A percentile compares a stretch with the other conserved stretches of the same genome.
Evolutionary conservation across 2,888 invertebrate genomes (phyloP).

Genomic region (Mythimna pallens): DNA sequence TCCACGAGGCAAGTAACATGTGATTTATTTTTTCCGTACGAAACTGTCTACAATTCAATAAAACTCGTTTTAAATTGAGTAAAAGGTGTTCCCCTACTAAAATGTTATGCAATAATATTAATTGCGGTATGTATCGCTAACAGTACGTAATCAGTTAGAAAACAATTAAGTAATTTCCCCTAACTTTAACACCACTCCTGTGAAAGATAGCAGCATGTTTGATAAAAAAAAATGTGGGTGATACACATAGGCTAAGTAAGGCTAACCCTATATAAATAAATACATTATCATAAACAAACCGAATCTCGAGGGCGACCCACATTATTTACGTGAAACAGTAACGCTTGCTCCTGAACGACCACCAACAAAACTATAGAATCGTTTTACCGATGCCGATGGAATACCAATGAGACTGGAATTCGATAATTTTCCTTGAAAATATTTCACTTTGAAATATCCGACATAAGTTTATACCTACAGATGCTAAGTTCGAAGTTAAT

Average conservation of each 20-base stretch:
- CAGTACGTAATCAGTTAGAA: too few relatives aligned
- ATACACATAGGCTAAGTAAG: not conserved
- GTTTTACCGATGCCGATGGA: not conserved
- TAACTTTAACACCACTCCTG: too few relatives aligned
- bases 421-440: not conserved
- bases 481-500: not conserved
- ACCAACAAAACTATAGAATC: slow-evolving; percentile 10
- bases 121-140: too few relatives aligned
- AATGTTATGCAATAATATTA: too few relatives aligned
- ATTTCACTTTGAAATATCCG: slow-evolving; percentile 1
- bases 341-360: not conserved
- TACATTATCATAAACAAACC: slow-evolving; percentile 5
- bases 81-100: too few relatives aligned
- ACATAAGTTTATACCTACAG: not conserved
- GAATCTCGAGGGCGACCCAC: not conserved
- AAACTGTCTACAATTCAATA: too few relatives aligned
- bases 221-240: too few relatives aligned
- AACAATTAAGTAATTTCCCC: too few relatives aligned
- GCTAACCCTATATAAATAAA: not conserved
- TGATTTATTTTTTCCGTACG: too few relatives aligned
- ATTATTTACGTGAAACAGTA: slow-evolving; percentile 16
- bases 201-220: too few relatives aligned
- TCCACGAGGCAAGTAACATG: too few relatives aligned
- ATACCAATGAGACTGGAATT: slow-evolving; percentile 10
- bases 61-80: too few relatives aligned